Evolutionary conservation across 2,113 vertebrate species (phyloP).

Genomic region (Bubo blakistoni): DNA sequence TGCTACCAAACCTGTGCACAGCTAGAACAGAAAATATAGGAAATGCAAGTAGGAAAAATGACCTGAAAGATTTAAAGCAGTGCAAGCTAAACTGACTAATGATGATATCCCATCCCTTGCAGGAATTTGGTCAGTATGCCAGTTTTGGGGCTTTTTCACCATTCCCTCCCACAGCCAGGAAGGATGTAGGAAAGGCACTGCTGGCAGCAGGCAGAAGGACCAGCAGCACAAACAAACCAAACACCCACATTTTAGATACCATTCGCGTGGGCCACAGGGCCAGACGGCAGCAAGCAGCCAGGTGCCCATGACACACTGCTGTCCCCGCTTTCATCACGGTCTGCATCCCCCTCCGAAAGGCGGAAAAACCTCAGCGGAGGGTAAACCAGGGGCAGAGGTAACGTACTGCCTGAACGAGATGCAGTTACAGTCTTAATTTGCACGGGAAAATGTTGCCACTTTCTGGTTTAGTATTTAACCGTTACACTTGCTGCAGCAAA

Average conservation of each 20-base stretch:
- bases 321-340: accelerated
- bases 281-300: accelerated
- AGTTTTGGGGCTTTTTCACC: neutral
- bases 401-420: accelerated
- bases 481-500: neutral
- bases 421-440: neutral
- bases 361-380: no score
- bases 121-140: neutral
- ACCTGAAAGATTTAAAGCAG: neutral
- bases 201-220: neutral
- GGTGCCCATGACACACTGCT: accelerated
- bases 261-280: accelerated
- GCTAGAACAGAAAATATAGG: neutral
- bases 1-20: accelerated
- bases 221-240: neutral
- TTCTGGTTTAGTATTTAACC: neutral
- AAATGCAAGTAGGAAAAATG: neutral
- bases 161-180: neutral
- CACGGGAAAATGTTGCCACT: neutral
- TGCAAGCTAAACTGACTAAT: accelerated
- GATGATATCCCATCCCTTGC: accelerated
- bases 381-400: no score
- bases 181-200: neutral
- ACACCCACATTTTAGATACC: accelerated
- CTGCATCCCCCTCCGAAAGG: no score